Evolutionary conservation across 1,140 invertebrate genomes (phyloP), one percentile per base, ranked within the genome.

Genomic region (Drosophila mayri): DNA sequence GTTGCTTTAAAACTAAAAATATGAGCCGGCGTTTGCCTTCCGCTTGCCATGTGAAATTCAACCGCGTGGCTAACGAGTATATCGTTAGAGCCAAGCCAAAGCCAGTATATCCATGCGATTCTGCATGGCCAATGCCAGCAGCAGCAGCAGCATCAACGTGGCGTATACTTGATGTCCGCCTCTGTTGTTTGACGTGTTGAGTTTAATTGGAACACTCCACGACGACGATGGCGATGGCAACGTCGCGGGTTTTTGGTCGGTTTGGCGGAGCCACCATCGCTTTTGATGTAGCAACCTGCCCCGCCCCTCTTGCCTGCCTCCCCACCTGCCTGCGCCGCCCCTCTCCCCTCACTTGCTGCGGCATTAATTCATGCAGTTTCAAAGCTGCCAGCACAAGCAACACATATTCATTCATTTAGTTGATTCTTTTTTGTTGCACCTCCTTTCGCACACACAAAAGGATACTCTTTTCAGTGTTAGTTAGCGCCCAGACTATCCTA

Each of bases 121-220:
- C 74, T 55, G 70, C 74, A 74, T 70, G 79, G 77, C 63, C 76
- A 78, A 78, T 78, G 76, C 66, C 52, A 54, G 32, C 52, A 43
- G 41, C 41, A 49, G 41, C 41, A 49, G 47, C 64, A 63, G 25
- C 55, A n/a, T n/a, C n/a, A 77, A 70, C 83, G 75, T 83, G 76
- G 66, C 83, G 83, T 79, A 85, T 85, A 87, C 79, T 87, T 87
- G 83, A 87, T 65, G 79, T 79, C 76, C 62, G 63, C 66, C 52
- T 57, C 66, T 87, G 83, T 88, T 87, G 84, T 83, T 88, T 87
- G 83, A 88, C 83, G 83, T 83, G 83, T 87, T 80, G 83, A 87
- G 83, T 87, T 87, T 87, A 87, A 87, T 87, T 87, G 84, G 83
- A 88, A 79, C 84, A 87, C 84, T 87, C 83, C 61, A 68, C 83